These are phyloP conservation scores for Bombus balteatus DNA, from an alignment of 1,140 invertebrate genomes.

Conservation along the genomic window DNA sequence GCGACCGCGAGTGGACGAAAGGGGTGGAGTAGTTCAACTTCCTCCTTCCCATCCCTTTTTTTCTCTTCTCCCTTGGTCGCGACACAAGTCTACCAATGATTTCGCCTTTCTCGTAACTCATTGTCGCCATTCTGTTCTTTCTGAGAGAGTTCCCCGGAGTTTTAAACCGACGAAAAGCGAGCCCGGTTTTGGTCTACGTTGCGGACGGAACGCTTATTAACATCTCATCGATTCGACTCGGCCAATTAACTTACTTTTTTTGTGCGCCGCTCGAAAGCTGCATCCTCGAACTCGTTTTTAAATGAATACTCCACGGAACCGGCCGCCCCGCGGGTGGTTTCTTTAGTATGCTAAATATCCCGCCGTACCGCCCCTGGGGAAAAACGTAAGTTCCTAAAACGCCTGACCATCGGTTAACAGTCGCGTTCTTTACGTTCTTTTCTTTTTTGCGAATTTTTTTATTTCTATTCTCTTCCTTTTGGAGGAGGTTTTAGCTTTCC, in stretches of 20 bases:
- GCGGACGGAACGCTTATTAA: conserved; percentile 36
- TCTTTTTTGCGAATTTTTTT: not conserved
- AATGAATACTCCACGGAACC: conserved; percentile 58
- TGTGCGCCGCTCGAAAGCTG: conserved; percentile 18
- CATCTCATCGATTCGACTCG: conserved; percentile 57
- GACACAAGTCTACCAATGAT: conserved; percentile 42
- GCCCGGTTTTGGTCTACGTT: not conserved
- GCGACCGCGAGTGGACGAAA: conserved; percentile 45
- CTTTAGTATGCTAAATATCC: conserved; percentile 79
- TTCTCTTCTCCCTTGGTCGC: not conserved
- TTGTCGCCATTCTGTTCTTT: conserved; percentile 26
- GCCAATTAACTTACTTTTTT: conserved; percentile 60
- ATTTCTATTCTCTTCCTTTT: not conserved
- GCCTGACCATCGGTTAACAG: conserved; percentile 43
- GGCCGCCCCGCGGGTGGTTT: conserved; percentile 61
- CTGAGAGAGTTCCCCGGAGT: not conserved
- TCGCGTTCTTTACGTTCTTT: not conserved
- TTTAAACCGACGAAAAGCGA: conserved; percentile 2
- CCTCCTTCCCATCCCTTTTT: not conserved
- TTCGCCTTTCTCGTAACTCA: conserved; percentile 28
- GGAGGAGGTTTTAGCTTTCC: not conserved
- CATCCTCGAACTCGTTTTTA: conserved; percentile 51
- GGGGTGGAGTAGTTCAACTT: conserved; percentile 39
- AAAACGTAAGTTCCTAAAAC: conserved; percentile 42
- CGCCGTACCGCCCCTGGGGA: conserved; percentile 50